These are phyloP conservation scores for Ophiothrix spiculata DNA, from an alignment of 35 echinoderm and acorn worm genomes.

Conservation along the genomic window DNA sequence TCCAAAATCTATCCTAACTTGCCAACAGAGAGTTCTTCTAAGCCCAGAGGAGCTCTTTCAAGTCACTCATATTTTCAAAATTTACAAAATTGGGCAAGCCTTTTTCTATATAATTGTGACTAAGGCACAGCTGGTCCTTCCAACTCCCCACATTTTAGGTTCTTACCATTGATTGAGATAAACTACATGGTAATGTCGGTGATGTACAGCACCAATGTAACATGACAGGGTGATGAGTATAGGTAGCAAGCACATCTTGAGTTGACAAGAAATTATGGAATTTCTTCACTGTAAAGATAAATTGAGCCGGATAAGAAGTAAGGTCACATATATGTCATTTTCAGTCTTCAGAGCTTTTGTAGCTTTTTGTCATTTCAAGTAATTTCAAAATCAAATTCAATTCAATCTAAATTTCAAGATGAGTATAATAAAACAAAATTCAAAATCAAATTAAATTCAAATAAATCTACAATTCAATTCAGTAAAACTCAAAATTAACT, in stretches of 20 bases:
- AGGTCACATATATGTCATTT: not conserved
- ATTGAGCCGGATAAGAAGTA: not conserved
- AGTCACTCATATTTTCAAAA: not conserved
- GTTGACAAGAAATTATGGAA: not conserved
- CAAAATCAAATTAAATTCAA: too few relatives aligned
- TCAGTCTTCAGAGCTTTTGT: not conserved
- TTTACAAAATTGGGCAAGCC: not conserved
- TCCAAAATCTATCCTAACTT: not conserved
- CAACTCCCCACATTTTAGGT: too few relatives aligned
- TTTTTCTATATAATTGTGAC: not conserved
- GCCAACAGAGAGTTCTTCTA: not conserved
- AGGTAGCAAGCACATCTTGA: conserved; percentile 1
- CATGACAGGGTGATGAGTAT: conserved; percentile 42
- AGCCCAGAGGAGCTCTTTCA: not conserved
- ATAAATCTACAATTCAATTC: too few relatives aligned
- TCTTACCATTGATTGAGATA: conserved; percentile 27
- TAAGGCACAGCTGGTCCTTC: not conserved
- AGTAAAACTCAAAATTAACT: not conserved
- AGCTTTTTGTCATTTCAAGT: not conserved
- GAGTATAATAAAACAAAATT: too few relatives aligned
- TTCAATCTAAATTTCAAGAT: not conserved
- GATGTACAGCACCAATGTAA: conserved; percentile 32
- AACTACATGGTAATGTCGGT: not conserved
- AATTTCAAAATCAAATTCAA: not conserved
- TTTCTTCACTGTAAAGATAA: not conserved